Percentiles rank a stretch among this genome's conserved stretches.
Conservation (phyloP, 1,140 invertebrate species). For the Drosophila pectinifera region DNA sequence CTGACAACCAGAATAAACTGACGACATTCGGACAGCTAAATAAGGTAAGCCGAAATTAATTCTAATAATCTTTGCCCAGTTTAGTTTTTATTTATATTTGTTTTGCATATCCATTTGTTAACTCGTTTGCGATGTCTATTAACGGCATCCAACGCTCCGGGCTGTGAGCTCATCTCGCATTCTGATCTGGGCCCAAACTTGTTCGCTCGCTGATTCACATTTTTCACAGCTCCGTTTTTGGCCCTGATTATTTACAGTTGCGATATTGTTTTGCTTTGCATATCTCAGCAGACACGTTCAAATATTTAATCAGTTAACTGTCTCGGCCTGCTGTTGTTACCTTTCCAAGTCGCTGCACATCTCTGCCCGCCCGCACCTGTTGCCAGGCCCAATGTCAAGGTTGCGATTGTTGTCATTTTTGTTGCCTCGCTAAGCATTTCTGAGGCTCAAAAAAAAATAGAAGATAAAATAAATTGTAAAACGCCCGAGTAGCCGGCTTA, state of each 20-base stretch:
- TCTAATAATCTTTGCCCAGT: constrained; percentile 23
- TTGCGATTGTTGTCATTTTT: constrained; percentile 31
- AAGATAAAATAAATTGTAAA: constrained; percentile 21
- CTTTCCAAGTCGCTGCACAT: constrained; percentile 68
- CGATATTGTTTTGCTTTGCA: constrained; percentile 47
- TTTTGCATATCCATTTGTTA: constrained; percentile 44
- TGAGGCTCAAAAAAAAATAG: constrained; percentile 41
- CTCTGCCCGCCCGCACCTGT: constrained; percentile 43
- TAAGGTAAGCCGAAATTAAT: constrained; percentile 35
- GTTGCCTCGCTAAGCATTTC: constrained; percentile 26
- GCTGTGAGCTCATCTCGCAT: constrained; percentile 66
- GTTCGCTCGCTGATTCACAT: constrained; percentile 63
- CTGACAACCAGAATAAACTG: constrained; percentile 3
- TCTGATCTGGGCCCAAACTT: constrained; percentile 53
- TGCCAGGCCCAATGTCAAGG: constrained; percentile 69
- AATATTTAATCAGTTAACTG: constrained; percentile 45
- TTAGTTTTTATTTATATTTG: constrained; percentile 31
- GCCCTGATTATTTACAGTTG: constrained; percentile 53
- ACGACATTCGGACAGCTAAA: constrained; percentile 11
- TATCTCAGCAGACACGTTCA: constrained; percentile 52
- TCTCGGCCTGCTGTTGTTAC: constrained; percentile 32
- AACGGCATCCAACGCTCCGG: constrained; percentile 48
- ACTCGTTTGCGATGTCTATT: constrained; percentile 65
- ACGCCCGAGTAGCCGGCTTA: constrained; percentile 45
- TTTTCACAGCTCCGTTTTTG: constrained; percentile 43